These are phyloP conservation scores for Mus pahari DNA, from an alignment of 2,113 vertebrate species.

Conservation along the genomic window DNA sequence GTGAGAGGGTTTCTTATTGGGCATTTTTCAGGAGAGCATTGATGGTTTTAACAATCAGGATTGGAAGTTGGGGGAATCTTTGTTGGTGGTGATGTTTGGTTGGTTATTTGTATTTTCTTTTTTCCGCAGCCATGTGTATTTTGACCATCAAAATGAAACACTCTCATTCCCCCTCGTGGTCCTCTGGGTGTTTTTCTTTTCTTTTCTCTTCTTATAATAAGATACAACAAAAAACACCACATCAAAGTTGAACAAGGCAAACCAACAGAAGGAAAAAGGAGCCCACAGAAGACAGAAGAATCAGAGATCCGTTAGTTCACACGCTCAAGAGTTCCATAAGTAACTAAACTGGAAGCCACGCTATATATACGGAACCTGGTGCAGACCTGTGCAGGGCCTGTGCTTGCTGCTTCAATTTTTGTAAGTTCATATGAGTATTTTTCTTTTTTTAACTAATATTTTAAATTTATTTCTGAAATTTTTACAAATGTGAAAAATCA, in stretches of 20 bases:
- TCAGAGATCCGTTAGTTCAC: not conserved
- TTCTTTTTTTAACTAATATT: not conserved
- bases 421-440: not conserved
- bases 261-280: not conserved
- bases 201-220: not conserved
- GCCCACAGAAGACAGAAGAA: not conserved
- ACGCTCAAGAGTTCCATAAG: not conserved
- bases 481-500: not conserved
- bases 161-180: not conserved
- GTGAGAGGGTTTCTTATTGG: not conserved
- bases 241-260: not conserved
- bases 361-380: not conserved
- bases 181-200: no score
- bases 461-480: not conserved
- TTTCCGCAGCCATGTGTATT: not conserved
- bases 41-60: not conserved
- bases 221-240: not conserved
- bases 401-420: not conserved
- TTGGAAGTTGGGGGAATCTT: not conserved
- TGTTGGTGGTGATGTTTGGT: not conserved
- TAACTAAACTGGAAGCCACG: not conserved
- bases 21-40: not conserved
- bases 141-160: not conserved
- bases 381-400: no score
- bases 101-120: not conserved